Conservation (phyloP, 2,113 vertebrate genomes). For the Macquaria ambigua region DNA sequence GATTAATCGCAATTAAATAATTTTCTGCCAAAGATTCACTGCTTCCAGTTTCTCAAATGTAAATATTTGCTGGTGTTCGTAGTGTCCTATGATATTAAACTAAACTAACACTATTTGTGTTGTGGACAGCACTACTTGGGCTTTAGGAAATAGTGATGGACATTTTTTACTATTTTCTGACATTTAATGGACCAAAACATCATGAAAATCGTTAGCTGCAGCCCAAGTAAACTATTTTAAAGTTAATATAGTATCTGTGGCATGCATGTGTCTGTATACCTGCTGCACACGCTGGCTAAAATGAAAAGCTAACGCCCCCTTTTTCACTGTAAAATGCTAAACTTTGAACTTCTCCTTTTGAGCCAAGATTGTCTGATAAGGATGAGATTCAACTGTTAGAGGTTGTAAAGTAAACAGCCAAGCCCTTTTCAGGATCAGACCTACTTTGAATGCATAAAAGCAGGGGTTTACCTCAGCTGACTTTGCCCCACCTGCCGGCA, state of each 20-base stretch:
- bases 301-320: background rate
- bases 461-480: background rate
- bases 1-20: background rate
- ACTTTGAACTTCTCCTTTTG: background rate
- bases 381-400: background rate
- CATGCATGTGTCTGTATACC: background rate
- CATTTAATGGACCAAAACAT: background rate
- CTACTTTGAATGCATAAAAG: constrained; percentile 8
- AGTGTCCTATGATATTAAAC: background rate
- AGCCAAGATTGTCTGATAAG: background rate
- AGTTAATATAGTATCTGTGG: background rate
- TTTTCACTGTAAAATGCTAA: background rate
- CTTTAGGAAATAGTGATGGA: too few species aligned
- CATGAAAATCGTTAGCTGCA: background rate
- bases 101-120: background rate
- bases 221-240: background rate
- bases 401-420: constrained; percentile 7
- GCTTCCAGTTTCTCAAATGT: background rate
- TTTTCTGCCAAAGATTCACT: background rate
- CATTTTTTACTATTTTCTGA: background rate
- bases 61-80: background rate
- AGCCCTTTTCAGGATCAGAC: background rate
- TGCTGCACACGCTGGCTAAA: background rate
- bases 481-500: constrained; percentile 29
- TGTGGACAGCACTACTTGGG: background rate